Evolutionary conservation across 2,888 invertebrate species (phyloP), one percentile per base, ranked within the genome.

Genomic region (Sinodicranocentrus sp.): DNA sequence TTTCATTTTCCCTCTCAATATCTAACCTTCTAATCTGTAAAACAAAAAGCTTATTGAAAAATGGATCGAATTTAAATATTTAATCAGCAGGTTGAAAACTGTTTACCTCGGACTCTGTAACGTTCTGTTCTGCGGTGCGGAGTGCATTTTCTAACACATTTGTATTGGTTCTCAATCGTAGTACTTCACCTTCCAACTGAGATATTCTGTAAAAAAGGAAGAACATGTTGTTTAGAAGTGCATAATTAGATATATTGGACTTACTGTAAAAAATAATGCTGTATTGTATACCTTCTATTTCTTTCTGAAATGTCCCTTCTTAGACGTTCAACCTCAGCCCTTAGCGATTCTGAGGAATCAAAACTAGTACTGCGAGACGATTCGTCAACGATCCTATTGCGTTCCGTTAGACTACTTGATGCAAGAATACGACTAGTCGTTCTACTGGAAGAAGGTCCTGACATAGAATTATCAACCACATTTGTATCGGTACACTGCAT

Each of bases 21-120:
- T 92, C 93, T 10, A 92, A 90, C 0, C 93, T 93, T 90, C 93
- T 91, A 89, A 92, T 92, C 94, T 95, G 90, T 25, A 92, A 92
- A 84, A 86, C 86, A 89, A 84, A 71, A 78, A 67, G 54, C 23
- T 39, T 8, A 59, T 25, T 13, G 15, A 61, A 6, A 1, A 61
- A n/a, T n/a, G n/a, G n/a, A 61, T 19, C 61, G 19, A 2, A 61
- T 23, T 13, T n/a, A n/a, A 26, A n/a, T 52, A 52, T 52, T 52
- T 52, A 59, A 61, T 68, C 21, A 19, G 13, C 25, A 77, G 23
- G 48, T 44, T 63, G 21, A 73, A 15, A n/a, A n/a, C n/a, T n/a
- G n/a, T n/a, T 73, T 84, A 87, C 86, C 28, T 83, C 86, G 15
- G 84, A 79, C 23, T 79, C 79, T 19, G 68, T 57, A 21, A 82